Base-by-base conservation (phyloP, 2,113 vertebrate genomes). In the Lepus europaeus region DNA sequence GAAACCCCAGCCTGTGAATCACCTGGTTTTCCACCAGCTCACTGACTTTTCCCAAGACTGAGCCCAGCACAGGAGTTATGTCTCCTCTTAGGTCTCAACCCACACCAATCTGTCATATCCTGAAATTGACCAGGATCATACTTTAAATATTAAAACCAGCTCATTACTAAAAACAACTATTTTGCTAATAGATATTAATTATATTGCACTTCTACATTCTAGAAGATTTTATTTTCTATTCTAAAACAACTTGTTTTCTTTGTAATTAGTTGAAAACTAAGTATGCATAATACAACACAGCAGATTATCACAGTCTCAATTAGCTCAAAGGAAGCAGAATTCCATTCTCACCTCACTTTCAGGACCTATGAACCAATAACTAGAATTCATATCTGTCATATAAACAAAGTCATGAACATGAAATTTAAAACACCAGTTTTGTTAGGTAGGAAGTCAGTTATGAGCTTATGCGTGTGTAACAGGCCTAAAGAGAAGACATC, bases 361-460 rank as follows among this genome's bases (percentile, higher is more conserved):
- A 91, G 33, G 53, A 87, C 80, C 69, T 64, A 87, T 36, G 84
- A 96, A 90, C 61, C 9, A 22, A 87, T 4, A 91, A 56, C 9
- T 45, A 68, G 56, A 88, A 74, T 80, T 95, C 84, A 96, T 49
- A 91, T 61, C 39, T 59, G 9, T 86, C 79, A 72, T 29, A 53
- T 59, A 77, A 87, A 70, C 49, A 85, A 79, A 89, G 49, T 76
- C 79, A 74, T 69, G 19, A 87, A 77, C 36, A 91, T 19, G 91
- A 83, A 93, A 86, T n/a, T 68, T 4, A 93, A 96, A 93, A 89
- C 79, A 77, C 36, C 31, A 89, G 89, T 89, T 96, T 84, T 73
- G 33, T 33, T 33, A 33, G 33, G 33, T 33, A 33, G 33, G 33
- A 33, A 33, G 33, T 33, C 33, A 33, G 33, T 33, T 33, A 33